These are phyloP conservation scores for Tenthredo scrophulariae DNA, from an alignment of 2,888 invertebrate species.

Conservation along the genomic window DNA sequence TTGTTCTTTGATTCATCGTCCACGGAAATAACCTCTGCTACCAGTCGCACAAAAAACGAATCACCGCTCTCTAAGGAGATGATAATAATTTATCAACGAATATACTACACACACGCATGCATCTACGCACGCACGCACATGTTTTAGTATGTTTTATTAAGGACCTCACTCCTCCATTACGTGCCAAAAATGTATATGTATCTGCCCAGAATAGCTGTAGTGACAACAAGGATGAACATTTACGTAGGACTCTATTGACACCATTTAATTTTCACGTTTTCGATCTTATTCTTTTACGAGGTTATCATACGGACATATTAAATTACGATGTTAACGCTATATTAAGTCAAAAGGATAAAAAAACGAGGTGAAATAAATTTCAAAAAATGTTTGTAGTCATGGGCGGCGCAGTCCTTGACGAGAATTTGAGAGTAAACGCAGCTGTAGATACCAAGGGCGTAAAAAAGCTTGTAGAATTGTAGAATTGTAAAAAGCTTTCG, in stretches of 20 bases:
- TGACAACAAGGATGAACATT: not conserved
- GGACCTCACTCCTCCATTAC: not conserved
- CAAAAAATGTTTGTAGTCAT: not conserved
- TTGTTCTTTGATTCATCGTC: conserved; percentile 46
- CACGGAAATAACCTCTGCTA: conserved; percentile 28
- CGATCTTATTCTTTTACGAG: not conserved
- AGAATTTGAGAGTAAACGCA: not conserved
- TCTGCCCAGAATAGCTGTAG: not conserved
- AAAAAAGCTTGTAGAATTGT: conserved; percentile 25
- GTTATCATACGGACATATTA: not conserved
- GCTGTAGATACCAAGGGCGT: not conserved
- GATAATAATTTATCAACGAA: conserved; percentile 12
- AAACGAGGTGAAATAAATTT: not conserved
- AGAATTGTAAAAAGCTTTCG: conserved; percentile 31
- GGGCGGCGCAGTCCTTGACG: not conserved
- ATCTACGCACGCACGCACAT: not conserved
- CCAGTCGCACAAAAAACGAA: conserved; percentile 22
- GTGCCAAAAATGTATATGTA: not conserved
- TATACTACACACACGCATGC: not conserved
- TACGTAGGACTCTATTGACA: not conserved
- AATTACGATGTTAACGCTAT: not conserved
- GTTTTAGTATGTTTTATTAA: not conserved
- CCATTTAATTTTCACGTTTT: not conserved
- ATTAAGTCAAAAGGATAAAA: conserved; percentile 1
- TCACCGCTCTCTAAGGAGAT: not conserved